Evolutionary conservation across 2,888 invertebrate genomes (phyloP).

Genomic region (Synergus laeviventris): DNA sequence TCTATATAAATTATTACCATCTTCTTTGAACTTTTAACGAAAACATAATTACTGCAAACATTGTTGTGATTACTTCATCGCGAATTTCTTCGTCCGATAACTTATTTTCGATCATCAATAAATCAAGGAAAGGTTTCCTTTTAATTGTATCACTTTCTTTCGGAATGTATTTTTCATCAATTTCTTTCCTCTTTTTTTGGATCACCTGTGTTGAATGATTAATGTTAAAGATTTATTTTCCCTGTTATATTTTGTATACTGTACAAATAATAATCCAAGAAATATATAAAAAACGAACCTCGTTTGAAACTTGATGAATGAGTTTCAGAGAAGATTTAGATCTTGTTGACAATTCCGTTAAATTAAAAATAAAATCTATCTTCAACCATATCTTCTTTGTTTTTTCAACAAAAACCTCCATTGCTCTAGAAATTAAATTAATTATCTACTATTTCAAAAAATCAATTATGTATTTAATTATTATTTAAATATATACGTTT

Average conservation of each 20-base stretch:
- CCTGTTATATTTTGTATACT: not conserved
- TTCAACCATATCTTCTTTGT: too few relatives aligned
- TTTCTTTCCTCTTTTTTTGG: not conserved
- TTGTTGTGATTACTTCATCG: conserved; percentile 79
- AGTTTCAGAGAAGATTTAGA: too few relatives aligned
- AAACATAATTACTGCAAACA: conserved; percentile 77
- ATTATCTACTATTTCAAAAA: too few relatives aligned
- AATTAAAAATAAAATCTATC: too few relatives aligned
- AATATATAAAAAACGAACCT: too few relatives aligned
- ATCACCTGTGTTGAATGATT: not conserved
- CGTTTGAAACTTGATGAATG: too few relatives aligned
- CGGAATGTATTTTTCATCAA: not conserved
- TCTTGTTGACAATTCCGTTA: too few relatives aligned
- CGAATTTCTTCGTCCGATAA: conserved; percentile 78
- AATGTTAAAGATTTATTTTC: not conserved
- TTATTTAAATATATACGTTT: conserved; percentile 20
- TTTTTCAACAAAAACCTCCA: too few relatives aligned
- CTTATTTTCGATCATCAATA: conserved; percentile 77
- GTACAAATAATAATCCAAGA: too few relatives aligned
- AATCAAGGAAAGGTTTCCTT: conserved; percentile 76
- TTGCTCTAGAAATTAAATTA: too few relatives aligned
- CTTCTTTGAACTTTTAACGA: not conserved
- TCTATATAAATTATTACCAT: not conserved
- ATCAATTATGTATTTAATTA: too few relatives aligned
- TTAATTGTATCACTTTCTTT: not conserved